A percentile compares a stretch with the other conserved stretches of the same genome.
These are phyloP conservation scores for Peucedramus taeniatus DNA, from an alignment of 2,113 vertebrate genomes.

Conservation along the genomic window DNA sequence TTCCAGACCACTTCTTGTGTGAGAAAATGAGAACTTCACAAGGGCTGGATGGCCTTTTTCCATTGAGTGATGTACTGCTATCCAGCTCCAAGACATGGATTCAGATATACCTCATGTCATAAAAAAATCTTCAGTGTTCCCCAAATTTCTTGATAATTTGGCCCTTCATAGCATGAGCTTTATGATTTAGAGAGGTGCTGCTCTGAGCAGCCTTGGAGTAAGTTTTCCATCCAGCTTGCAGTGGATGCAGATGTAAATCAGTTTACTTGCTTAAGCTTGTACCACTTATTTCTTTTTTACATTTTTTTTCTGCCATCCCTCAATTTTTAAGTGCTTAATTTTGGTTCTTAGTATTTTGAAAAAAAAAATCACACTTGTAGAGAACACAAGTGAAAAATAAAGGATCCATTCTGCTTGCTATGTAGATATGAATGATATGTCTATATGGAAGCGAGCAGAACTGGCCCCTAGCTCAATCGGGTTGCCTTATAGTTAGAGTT, in stretches of 20 bases:
- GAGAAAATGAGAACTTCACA: background rate
- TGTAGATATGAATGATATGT: background rate
- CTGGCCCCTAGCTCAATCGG: background rate
- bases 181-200: background rate
- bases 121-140: background rate
- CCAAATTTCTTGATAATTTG: conserved; percentile 21
- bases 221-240: conserved; percentile 27
- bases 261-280: conserved; percentile 41
- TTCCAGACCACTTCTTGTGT: conserved; percentile 5
- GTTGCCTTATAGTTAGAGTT: background rate
- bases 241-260: background rate
- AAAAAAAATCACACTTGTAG: background rate
- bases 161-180: background rate
- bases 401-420: background rate
- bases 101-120: background rate
- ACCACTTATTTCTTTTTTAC: background rate
- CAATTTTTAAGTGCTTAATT: conserved; percentile 20
- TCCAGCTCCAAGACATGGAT: background rate
- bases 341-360: background rate
- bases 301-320: background rate
- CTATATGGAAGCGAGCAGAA: background rate
- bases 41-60: background rate
- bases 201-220: background rate
- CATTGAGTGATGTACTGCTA: background rate
- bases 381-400: background rate